Evolutionary conservation across 2,797 vertebrate species (phyloP), one percentile per base, ranked within the genome.

Genomic region (Buphagus erythrorhynchus): DNA sequence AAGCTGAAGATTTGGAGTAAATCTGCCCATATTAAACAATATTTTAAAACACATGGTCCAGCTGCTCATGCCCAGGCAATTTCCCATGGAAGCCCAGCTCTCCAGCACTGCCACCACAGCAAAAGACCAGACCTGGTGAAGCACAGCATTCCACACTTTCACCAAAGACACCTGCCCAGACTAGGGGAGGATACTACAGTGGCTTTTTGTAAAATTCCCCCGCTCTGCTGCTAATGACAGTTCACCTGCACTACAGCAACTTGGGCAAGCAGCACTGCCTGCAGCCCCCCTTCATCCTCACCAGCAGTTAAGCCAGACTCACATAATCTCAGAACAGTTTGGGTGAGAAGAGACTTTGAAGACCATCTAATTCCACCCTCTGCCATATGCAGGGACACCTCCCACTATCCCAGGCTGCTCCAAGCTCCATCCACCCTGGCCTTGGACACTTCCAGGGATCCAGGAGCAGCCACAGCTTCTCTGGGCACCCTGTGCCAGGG

Each of bases 171-270:
- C 24, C 18, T n/a, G 38, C 24, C 33, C 5, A 3, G 31, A 31
- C 31, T 4, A 31, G 13, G 24, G 35, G 6, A 58, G 11, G 48
- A 48, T 7, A 5, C 0, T 6, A 10, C 10, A 0, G 14, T 10
- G 31, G 24, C 25, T 26, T 35, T 49, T 13, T 38, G 65, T 5
- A 26, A 17, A 8, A 61, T 12, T 59, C 62, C 52, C 36, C 7
- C 8, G 40, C 15, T 40, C 40, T 15, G 45, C 48, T 86, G 26
- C 14, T 20, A 25, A 17, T 4, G 11, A 13, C 36, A 7, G 22
- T 1, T 74, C 45, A 15, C 3, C 48, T 36, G 31, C 14, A 11
- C 35, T 67, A 11, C 21, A 63, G 49, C 38, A 14, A 24, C 4
- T 54, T 11, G 42, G 36, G 45, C 16, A 5, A 33, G 33, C 49